Evolutionary conservation across 2,797 vertebrate genomes (phyloP), one percentile per base, ranked within the genome.

Genomic region (Lacerta agilis): DNA sequence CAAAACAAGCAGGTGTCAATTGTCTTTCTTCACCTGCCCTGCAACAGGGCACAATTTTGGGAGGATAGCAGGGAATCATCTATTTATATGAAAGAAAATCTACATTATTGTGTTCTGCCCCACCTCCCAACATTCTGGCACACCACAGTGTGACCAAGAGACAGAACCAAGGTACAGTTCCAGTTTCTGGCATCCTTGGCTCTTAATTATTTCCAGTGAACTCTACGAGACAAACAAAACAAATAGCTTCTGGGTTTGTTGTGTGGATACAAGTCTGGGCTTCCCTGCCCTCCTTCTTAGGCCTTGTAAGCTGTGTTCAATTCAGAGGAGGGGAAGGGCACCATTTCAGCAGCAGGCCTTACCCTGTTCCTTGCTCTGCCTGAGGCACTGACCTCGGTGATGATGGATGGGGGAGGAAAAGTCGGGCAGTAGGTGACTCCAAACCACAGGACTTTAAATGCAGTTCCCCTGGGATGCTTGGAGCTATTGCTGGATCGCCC

Each of bases 1-100:
- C 15, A 58, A 20, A 88, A 61, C 25, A 79, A 1, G 18, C 38
- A 77, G 29, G 87, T 43, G 91, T 84, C 43, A 89, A 69, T 85
- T 76, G 79, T 27, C 10, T 69, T 73, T 66, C 66, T n/a, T 69
- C 23, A 1, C 36, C 17, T 23, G 20, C 64, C 18, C n/a, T 33
- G 49, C 49, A 64, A 18, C 66, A 41, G 27, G 7, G 3, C 3
- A 41, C 79, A 75, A 55, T 45, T 41, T 33, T 43, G 8, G 29
- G 38, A 25, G 38, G 55, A 80, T 45, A 71, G 36, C 9, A 20
- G 23, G 66, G 66, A 23, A 73, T 29, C 15, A 25, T 25, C 13
- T 33, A 18, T 49, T 25, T 49, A 18, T 71, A 25, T 33, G 43
- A 43, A 33, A 79, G 8, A 3, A 1, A 23, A 36, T 69, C 73